A percentile compares a stretch with the other conserved stretches of the same genome.
Conservation (phyloP, 2,888 invertebrate genomes). For the Thecocarcelia acutangulata region DNA sequence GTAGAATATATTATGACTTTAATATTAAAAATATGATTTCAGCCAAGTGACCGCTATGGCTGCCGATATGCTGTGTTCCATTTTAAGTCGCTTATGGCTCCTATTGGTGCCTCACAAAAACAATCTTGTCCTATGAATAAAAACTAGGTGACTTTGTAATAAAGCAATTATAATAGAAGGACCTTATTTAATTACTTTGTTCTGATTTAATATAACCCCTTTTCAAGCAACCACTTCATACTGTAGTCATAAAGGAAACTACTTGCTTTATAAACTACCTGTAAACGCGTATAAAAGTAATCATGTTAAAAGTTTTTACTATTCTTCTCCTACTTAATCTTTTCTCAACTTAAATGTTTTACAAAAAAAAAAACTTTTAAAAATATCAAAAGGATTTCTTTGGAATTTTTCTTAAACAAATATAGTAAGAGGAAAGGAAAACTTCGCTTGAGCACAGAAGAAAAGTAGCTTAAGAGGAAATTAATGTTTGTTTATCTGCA, state of each 20-base stretch:
- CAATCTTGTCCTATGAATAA: too few relatives aligned
- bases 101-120: too few relatives aligned
- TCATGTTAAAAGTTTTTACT: conserved; percentile 32
- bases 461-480: conserved; percentile 49
- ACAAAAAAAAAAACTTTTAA: conserved; percentile 20
- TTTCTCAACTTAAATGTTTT: conserved; percentile 3
- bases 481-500: conserved; percentile 46
- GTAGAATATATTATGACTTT: too few relatives aligned
- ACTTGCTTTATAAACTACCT: conserved; percentile 53
- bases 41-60: too few relatives aligned
- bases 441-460: not conserved
- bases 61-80: too few relatives aligned
- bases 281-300: conserved; percentile 34
- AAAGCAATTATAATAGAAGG: too few relatives aligned
- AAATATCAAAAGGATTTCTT: conserved; percentile 22
- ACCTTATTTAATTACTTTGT: too few relatives aligned
- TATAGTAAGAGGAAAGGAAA: conserved; percentile 1
- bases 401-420: conserved; percentile 19
- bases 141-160: too few relatives aligned
- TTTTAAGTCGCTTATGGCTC: too few relatives aligned
- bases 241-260: conserved; percentile 8
- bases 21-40: too few relatives aligned
- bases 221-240: not conserved
- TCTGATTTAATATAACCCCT: not conserved
- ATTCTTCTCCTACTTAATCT: not conserved